A percentile compares a stretch with the other conserved stretches of the same genome.
Evolutionary conservation across 2,888 invertebrate species (phyloP).

Genomic region (Eueremaeus valkanovi): DNA sequence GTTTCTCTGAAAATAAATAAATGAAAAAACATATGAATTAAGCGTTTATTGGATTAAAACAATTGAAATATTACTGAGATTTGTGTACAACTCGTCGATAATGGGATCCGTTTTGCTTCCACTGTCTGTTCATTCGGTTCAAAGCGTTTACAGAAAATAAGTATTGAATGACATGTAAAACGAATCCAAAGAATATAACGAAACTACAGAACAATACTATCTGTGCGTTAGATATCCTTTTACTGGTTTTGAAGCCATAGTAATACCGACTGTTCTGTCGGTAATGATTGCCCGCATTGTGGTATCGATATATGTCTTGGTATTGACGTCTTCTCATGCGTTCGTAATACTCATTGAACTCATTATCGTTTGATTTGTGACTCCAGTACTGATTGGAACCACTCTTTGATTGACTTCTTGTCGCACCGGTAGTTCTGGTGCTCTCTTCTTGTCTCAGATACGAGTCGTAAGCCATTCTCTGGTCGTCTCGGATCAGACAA

Average conservation of each 20-base stretch:
- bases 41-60: not conserved
- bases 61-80: not conserved
- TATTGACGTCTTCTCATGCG: not conserved
- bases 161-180: constrained; percentile 14
- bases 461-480: constrained; percentile 27
- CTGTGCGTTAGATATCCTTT: not conserved
- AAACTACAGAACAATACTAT: too few relatives aligned
- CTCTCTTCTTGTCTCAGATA: not conserved
- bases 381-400: not conserved
- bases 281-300: not conserved
- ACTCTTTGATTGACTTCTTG: not conserved
- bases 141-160: not conserved
- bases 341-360: not conserved
- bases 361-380: not conserved
- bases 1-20: not conserved
- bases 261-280: not conserved
- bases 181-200: not conserved
- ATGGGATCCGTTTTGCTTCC: not conserved
- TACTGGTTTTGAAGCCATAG: not conserved
- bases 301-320: not conserved
- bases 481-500: constrained; percentile 31
- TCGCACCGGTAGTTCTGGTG: not conserved
- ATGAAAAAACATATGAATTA: not conserved
- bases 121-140: not conserved
- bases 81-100: not conserved